A percentile compares a stretch with the other conserved stretches of the same genome.
Conservation (phyloP, 2,797 vertebrate species). For the Argya squamiceps region DNA sequence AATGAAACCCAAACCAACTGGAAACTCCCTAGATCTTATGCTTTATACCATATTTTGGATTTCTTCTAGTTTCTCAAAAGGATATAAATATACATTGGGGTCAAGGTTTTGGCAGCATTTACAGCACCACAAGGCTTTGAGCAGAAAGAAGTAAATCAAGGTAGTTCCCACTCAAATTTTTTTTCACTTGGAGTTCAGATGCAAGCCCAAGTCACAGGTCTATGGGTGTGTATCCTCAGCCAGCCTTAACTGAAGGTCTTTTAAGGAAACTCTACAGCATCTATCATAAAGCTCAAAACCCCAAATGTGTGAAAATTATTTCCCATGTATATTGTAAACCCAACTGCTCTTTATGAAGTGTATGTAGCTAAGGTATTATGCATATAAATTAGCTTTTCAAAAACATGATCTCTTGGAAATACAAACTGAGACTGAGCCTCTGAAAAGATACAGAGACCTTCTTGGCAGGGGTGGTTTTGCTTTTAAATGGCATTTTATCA, state of each 20-base stretch:
- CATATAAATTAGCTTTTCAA: constrained; percentile 24
- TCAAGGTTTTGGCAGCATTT: background rate
- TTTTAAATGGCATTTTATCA: constrained; percentile 2
- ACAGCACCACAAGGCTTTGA: background rate
- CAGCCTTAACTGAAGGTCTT: background rate
- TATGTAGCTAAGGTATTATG: background rate
- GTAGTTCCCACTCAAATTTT: background rate
- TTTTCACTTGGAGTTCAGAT: background rate
- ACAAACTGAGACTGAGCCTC: background rate
- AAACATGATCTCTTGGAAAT: background rate
- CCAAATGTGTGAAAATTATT: background rate
- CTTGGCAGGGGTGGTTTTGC: background rate
- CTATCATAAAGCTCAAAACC: background rate
- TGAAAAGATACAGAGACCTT: constrained; percentile 10
- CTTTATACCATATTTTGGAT: background rate
- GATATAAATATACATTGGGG: background rate
- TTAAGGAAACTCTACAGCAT: background rate
- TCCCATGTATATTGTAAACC: background rate
- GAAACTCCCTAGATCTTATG: background rate
- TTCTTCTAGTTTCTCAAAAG: background rate
- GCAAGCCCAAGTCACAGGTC: background rate
- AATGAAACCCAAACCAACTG: background rate
- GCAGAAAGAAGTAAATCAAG: background rate
- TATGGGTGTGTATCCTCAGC: background rate
- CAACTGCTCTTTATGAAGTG: background rate